Percentiles rank a stretch among this genome's conserved stretches.
Conservation (phyloP, 1,140 invertebrate genomes). For the Ladona fulva region DNA sequence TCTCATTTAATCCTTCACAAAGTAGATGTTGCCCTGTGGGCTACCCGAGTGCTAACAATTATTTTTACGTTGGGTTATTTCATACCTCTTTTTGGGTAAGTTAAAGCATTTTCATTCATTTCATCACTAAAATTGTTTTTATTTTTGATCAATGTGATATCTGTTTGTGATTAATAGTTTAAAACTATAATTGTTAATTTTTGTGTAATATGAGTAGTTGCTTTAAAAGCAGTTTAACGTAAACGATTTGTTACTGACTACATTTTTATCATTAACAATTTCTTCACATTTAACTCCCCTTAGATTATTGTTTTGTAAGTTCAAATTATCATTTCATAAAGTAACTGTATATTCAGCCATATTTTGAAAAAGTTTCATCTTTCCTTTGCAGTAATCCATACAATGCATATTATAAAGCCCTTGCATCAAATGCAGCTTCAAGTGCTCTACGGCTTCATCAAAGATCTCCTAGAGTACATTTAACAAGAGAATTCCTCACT, state of each 20-base stretch:
- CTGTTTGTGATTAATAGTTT: too few relatives aligned
- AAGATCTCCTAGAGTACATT: slow-evolving; percentile 68
- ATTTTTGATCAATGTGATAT: slow-evolving; percentile 2
- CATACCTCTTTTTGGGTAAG: slow-evolving; percentile 81
- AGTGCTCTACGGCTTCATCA: slow-evolving; percentile 90
- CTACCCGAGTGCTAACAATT: slow-evolving; percentile 69
- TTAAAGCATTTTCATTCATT: slow-evolving; percentile 26
- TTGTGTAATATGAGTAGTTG: too few relatives aligned
- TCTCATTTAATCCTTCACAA: slow-evolving; percentile 69
- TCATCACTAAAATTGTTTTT: not conserved
- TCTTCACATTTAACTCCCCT: too few relatives aligned
- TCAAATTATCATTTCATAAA: too few relatives aligned
- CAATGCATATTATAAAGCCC: slow-evolving; percentile 81
- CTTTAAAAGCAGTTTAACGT: too few relatives aligned
- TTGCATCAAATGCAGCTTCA: slow-evolving; percentile 85
- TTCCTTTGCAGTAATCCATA: slow-evolving; percentile 57
- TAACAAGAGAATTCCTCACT: slow-evolving; percentile 71
- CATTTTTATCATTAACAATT: too few relatives aligned
- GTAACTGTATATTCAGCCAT: too few relatives aligned
- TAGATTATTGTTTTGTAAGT: too few relatives aligned
- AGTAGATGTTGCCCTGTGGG: slow-evolving; percentile 75
- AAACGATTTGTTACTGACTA: too few relatives aligned
- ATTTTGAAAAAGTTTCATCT: too few relatives aligned
- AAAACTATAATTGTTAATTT: too few relatives aligned
- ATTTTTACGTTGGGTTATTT: slow-evolving; percentile 76